Conservation (phyloP, 1,140 invertebrate genomes). For the Venturia canescens region DNA sequence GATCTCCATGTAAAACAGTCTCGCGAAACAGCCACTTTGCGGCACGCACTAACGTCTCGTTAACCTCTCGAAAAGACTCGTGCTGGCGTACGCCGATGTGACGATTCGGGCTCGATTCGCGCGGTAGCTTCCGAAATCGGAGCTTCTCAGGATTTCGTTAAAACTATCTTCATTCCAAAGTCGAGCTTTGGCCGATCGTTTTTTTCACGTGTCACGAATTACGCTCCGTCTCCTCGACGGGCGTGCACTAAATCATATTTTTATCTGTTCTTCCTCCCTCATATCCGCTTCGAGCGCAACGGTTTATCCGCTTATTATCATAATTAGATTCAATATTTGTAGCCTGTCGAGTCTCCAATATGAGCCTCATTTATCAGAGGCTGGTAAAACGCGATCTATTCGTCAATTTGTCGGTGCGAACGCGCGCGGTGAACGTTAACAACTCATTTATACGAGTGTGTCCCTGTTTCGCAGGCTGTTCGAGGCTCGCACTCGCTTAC, state of each 20-base stretch:
- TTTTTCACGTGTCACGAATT: background rate
- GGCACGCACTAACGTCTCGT: conserved; percentile 50
- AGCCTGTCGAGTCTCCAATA: conserved; percentile 67
- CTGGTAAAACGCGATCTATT: conserved; percentile 57
- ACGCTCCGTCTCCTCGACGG: background rate
- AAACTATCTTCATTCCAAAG: background rate
- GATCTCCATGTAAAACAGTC: conserved; percentile 8
- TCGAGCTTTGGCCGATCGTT: too few species aligned
- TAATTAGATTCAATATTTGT: conserved; percentile 76
- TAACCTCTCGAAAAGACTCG: conserved; percentile 55
- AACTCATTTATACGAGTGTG: conserved; percentile 55
- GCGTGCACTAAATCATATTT: background rate
- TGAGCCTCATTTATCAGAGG: conserved; percentile 66
- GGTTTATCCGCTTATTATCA: conserved; percentile 70
- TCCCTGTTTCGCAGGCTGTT: too few species aligned
- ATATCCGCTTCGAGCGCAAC: conserved; percentile 70
- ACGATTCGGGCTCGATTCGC: conserved; percentile 51
- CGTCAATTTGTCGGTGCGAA: conserved; percentile 66
- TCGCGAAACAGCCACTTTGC: conserved; percentile 32
- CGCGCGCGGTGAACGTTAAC: conserved; percentile 54
- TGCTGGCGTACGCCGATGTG: conserved; percentile 52
- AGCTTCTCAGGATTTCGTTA: background rate
- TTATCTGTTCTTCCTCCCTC: conserved; percentile 68
- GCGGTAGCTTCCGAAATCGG: background rate
- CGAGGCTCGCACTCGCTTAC: too few species aligned